Conservation (phyloP, 2,113 vertebrate genomes). For the Vulpes lagopus region DNA sequence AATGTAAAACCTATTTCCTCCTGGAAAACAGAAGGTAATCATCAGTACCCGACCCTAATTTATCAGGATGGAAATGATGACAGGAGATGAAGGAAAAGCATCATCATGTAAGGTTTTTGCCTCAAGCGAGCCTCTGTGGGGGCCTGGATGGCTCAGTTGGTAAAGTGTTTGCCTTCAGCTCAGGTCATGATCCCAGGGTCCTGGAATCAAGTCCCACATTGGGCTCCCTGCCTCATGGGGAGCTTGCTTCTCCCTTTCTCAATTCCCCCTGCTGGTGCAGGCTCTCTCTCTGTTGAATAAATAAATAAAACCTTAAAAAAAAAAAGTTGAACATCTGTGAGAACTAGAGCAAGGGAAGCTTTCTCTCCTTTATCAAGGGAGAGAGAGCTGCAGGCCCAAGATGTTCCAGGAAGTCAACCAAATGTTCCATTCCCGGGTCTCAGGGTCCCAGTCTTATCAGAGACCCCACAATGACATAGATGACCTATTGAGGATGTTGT, state of each 20-base stretch:
- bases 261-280: no score
- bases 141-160: no score
- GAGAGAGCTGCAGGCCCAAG: neutral
- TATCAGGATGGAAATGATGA: neutral
- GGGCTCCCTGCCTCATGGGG: no score
- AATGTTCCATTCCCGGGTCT: neutral
- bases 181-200: no score
- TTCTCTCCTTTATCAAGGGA: neutral
- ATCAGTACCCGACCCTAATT: neutral
- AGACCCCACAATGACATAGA: neutral
- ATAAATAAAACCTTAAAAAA: no score
- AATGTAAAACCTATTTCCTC: neutral
- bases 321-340: neutral
- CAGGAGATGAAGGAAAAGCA: neutral
- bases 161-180: no score
- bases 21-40: neutral
- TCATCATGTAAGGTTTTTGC: neutral
- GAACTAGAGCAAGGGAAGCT: neutral
- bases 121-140: neutral
- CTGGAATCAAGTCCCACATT: no score
- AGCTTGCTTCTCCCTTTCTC: no score
- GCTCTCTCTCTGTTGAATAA: no score
- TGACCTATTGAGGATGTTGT: neutral
- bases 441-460: neutral
- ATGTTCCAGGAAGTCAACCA: neutral